A percentile compares a stretch with the other conserved stretches of the same genome.
Conservation (phyloP, 1,140 invertebrate genomes). For the Eupristina koningsbergeri region DNA sequence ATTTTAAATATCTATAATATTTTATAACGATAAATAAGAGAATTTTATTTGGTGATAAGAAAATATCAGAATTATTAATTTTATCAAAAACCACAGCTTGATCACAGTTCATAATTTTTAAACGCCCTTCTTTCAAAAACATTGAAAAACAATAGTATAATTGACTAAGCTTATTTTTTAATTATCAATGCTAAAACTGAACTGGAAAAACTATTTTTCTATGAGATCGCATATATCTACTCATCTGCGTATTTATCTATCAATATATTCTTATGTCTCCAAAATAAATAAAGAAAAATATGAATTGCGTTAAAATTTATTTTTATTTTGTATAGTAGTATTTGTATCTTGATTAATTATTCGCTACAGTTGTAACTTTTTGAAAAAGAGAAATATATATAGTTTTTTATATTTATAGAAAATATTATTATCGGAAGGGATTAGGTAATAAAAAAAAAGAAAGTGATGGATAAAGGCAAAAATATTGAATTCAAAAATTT, state of each 20-base stretch:
- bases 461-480: no score
- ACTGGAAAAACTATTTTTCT: not conserved
- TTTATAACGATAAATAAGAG: no score
- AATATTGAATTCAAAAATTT: no score
- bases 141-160: conserved; percentile 50
- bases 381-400: no score
- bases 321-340: conserved; percentile 71
- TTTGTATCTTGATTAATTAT: no score
- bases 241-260: not conserved
- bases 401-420: no score
- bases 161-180: conserved; percentile 65
- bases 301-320: conserved; percentile 61
- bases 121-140: conserved; percentile 22
- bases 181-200: conserved; percentile 58
- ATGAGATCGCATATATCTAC: not conserved
- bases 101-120: not conserved
- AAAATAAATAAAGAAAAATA: conserved; percentile 26
- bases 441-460: no score
- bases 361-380: no score
- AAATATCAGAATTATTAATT: not conserved
- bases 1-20: no score
- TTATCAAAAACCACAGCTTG: not conserved
- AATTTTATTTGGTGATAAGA: no score
- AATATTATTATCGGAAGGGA: no score
- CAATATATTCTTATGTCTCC: not conserved